Evolutionary conservation across 2,888 invertebrate genomes (phyloP).

Genomic region (Eilema depressum): DNA sequence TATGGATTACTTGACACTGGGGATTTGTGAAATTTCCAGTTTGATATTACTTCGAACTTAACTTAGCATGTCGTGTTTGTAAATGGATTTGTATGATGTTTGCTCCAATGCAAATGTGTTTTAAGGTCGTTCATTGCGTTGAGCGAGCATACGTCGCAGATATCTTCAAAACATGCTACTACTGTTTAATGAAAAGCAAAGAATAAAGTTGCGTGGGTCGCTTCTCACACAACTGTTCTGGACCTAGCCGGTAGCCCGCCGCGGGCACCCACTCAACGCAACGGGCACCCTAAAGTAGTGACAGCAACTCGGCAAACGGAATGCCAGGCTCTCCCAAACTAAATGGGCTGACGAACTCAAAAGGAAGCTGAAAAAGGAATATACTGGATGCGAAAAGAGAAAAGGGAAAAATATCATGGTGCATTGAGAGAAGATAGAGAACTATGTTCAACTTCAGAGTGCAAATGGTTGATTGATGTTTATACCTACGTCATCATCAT

Average conservation of each 20-base stretch:
- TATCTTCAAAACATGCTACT: not conserved
- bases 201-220: not conserved
- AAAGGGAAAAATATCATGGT: not conserved
- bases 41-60: not conserved
- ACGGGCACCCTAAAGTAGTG: not conserved
- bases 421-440: not conserved
- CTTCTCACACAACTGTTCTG: not conserved
- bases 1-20: constrained; percentile 13
- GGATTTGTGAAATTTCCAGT: not conserved
- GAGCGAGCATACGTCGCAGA: not conserved
- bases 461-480: not conserved
- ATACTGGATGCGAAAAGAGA: not conserved
- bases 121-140: not conserved
- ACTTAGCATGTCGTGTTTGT: not conserved
- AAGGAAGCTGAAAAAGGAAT: too few relatives aligned
- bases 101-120: not conserved
- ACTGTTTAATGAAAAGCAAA: too few relatives aligned
- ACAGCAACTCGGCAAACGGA: not conserved
- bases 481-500: not conserved
- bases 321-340: not conserved
- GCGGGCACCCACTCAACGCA: not conserved
- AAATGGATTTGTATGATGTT: not conserved
- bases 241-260: not conserved
- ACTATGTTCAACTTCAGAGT: not conserved
- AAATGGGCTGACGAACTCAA: not conserved